A percentile compares a stretch with the other conserved stretches of the same genome.
Conservation (phyloP, 1,140 invertebrate genomes). For the Tetragnatha versicolor region DNA sequence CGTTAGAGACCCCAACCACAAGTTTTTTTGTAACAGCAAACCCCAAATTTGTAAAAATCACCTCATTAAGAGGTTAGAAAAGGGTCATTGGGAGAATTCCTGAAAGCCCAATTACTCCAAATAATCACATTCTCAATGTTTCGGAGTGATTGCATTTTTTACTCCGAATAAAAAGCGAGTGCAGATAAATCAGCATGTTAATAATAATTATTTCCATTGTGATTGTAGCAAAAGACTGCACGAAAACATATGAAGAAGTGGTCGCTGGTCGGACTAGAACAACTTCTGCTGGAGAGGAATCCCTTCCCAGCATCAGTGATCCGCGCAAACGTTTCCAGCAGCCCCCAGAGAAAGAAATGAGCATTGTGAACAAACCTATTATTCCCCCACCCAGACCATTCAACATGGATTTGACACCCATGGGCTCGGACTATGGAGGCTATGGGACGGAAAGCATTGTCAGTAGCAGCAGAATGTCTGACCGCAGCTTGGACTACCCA, state of each 20-base stretch:
- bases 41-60: too few relatives aligned
- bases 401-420: constrained; percentile 42
- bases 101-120: too few relatives aligned
- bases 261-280: constrained; percentile 45
- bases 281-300: constrained; percentile 29
- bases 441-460: constrained; percentile 39
- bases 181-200: too few relatives aligned
- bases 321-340: constrained; percentile 6
- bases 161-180: too few relatives aligned
- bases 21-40: too few relatives aligned
- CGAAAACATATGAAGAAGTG: constrained; percentile 26
- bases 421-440: constrained; percentile 52
- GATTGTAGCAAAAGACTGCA: constrained; percentile 31
- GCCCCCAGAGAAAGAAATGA: constrained; percentile 11
- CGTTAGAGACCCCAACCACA: too few relatives aligned
- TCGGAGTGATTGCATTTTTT: too few relatives aligned
- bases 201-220: not conserved
- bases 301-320: constrained; percentile 2
- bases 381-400: not conserved
- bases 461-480: constrained; percentile 31
- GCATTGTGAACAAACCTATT: constrained; percentile 10
- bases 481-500: constrained; percentile 24
- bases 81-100: too few relatives aligned
- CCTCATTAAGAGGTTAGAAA: too few relatives aligned
- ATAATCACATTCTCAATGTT: too few relatives aligned